Percentiles rank a stretch among this genome's conserved stretches.
Evolutionary conservation across 2,888 invertebrate species (phyloP).

Genomic region (Phragmatobia fuliginosa): DNA sequence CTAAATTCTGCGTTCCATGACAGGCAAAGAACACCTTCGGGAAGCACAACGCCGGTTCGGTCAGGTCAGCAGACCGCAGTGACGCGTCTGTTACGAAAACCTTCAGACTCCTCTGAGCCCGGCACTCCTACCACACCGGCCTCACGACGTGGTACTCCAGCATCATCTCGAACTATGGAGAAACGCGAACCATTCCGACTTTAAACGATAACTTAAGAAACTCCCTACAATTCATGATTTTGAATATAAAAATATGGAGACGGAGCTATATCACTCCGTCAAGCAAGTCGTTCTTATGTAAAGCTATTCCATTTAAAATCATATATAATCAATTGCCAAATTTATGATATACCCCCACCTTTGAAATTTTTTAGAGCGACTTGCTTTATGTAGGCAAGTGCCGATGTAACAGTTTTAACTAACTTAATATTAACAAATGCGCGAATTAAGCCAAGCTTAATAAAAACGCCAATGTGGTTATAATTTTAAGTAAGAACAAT

Average conservation of each 20-base stretch:
- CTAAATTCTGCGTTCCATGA: conserved; percentile 40
- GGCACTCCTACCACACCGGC: conserved; percentile 82
- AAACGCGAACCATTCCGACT: conserved; percentile 92
- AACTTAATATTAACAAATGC: conserved; percentile 81
- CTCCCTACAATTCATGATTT: conserved; percentile 35
- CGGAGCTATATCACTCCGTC: conserved; percentile 50
- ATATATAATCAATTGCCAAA: conserved; percentile 51
- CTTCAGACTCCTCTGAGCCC: conserved; percentile 90
- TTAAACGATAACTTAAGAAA: conserved; percentile 75
- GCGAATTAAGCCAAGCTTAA: conserved; percentile 84
- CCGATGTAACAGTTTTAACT: conserved; percentile 73
- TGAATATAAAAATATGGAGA: conserved; percentile 40
- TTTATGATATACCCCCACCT: conserved; percentile 49
- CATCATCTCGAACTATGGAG: conserved; percentile 80
- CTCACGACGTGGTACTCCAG: conserved; percentile 76
- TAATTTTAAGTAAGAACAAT: conserved; percentile 70
- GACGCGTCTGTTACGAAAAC: conserved; percentile 88
- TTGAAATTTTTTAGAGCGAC: conserved; percentile 59
- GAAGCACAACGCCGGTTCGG: conserved; percentile 90
- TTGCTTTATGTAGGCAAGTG: conserved; percentile 60
- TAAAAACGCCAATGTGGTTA: conserved; percentile 79
- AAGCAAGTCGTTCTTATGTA: conserved; percentile 66
- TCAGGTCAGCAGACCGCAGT: conserved; percentile 88
- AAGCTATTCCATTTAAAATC: conserved; percentile 46
- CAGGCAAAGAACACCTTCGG: conserved; percentile 92